Conservation (phyloP, 2,888 invertebrate species). For the Cybosia mesomella region DNA sequence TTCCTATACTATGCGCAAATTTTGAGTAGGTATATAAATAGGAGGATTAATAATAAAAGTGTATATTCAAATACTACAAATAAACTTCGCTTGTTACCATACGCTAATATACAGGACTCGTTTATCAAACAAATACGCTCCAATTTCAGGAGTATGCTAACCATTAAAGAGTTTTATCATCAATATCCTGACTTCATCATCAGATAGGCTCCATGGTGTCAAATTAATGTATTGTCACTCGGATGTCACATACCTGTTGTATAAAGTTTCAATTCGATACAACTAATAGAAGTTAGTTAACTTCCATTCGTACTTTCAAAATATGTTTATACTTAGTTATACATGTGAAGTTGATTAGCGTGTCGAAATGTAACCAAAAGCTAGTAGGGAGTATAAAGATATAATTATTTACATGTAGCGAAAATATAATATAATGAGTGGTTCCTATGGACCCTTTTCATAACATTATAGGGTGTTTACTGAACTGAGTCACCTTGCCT, state of each 20-base stretch:
- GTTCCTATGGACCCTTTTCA: constrained; percentile 14
- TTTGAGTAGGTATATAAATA: neutral
- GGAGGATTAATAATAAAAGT: neutral
- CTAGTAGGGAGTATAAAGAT: neutral
- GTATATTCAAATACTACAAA: neutral
- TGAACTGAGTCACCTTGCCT: constrained; percentile 35
- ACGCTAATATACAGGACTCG: neutral
- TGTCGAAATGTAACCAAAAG: neutral
- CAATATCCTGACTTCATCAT: neutral
- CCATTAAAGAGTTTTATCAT: neutral
- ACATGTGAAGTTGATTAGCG: neutral
- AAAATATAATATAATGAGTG: constrained; percentile 1
- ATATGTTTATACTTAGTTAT: neutral
- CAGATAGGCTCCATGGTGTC: too few relatives aligned
- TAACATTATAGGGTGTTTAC: constrained; percentile 21
- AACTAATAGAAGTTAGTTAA: neutral
- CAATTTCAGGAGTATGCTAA: neutral
- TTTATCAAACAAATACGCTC: neutral
- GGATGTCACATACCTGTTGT: neutral
- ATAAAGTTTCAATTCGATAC: neutral
- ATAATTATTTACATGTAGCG: neutral
- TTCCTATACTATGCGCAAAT: neutral
- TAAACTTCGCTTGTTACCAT: too few relatives aligned
- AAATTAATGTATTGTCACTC: neutral
- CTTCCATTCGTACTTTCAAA: neutral